Base-by-base conservation (phyloP, 2,888 invertebrate species). In the Tachina grossa region DNA sequence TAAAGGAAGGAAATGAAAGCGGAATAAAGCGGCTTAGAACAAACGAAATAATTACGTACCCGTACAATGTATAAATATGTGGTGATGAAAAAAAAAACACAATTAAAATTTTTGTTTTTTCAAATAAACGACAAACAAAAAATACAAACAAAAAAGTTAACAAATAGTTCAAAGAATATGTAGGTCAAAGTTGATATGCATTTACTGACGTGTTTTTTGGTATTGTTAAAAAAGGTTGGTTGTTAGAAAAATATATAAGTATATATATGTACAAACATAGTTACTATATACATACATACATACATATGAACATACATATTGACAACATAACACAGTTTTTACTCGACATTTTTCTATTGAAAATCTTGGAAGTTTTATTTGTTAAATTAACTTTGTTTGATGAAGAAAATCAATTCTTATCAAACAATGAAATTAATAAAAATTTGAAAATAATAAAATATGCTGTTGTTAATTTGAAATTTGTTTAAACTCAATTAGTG, bases 401-500 rank as follows among this genome's bases (percentile, higher is more conserved):
- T 39, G 31, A 72, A 72, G 31, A 59, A 74, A 31, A 31, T 31
- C 53, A 49, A 72, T 63, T 69, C 74, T 74, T 72, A 71, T 81
- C 66, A 77, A 4, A 41, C 8, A 63, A 59, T 22, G 13, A 13
- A 49, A 47, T 47, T 41, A n/a, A n/a, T n/a, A n/a, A n/a, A n/a
- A n/a, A 1, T 65, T 57, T 41, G 31, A 41, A 63, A 59, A 41
- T 39, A 74, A 43, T 1, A 53, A 22, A 31, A 55, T 41, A 31
- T 71, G 0, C 49, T 63, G 16, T 63, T 69, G 9, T 61, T 19
- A 57, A 45, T 49, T 49, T 22, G 19, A 66, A 65, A 65, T 57
- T 49, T 31, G 2, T 63, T 75, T 55, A 66, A 81, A 77, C 81
- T 77, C 81, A 84, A 61, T 84, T 69, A 84, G 65, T 81, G 77